Evolutionary conservation across 2,888 invertebrate genomes (phyloP).

Genomic region (Blomia tropicalis): DNA sequence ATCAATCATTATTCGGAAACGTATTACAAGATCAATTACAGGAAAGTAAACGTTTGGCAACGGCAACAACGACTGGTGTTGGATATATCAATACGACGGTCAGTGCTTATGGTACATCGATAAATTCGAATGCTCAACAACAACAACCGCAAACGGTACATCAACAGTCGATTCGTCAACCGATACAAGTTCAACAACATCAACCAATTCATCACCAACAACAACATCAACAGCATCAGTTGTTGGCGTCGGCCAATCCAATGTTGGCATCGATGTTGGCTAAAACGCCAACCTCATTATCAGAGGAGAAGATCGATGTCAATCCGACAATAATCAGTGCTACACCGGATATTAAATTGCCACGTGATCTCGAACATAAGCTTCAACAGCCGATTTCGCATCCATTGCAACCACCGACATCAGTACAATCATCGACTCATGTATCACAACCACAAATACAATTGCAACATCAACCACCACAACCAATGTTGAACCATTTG

Average conservation of each 20-base stretch:
- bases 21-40: too few relatives aligned
- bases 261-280: conserved; percentile 68
- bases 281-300: conserved; percentile 44
- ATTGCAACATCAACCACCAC: conserved; percentile 3
- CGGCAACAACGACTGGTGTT: background rate
- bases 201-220: conserved; percentile 9
- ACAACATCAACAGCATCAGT: conserved; percentile 10
- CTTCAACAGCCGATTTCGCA: conserved; percentile 29
- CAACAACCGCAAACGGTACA: background rate
- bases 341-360: conserved; percentile 46
- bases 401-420: background rate
- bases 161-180: conserved; percentile 16
- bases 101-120: too few relatives aligned
- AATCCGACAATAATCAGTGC: conserved; percentile 29
- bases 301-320: conserved; percentile 27
- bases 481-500: background rate
- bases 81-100: too few relatives aligned
- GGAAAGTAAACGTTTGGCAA: background rate
- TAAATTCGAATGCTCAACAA: background rate
- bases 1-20: background rate
- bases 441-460: conserved; percentile 3
- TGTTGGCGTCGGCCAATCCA: conserved; percentile 31
- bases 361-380: conserved; percentile 33
- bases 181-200: background rate
- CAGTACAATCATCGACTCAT: background rate